Evolutionary conservation across 2,113 vertebrate genomes (phyloP).

Genomic region (Hoplias malabaricus): DNA sequence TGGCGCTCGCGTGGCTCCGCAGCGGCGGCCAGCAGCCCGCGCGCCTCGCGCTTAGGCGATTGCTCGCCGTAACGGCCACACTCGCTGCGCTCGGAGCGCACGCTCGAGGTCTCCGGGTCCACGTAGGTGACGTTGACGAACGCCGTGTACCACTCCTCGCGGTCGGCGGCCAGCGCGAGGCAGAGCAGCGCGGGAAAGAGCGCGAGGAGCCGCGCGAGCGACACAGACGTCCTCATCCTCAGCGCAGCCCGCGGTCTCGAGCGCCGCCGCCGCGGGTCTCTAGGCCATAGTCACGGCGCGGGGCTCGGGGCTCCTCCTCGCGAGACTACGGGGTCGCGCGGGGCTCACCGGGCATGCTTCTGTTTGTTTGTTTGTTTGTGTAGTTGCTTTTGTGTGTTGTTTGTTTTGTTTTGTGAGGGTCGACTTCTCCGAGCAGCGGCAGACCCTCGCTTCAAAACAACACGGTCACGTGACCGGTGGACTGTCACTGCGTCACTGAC

Average conservation of each 20-base stretch:
- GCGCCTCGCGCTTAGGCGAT: constrained; percentile 90
- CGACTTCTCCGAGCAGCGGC: background rate
- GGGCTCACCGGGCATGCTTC: background rate
- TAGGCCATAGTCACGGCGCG: background rate
- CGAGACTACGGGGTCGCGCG: background rate
- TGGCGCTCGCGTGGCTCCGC: constrained; percentile 73
- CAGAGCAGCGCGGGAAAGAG: constrained; percentile 94
- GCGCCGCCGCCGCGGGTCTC: background rate
- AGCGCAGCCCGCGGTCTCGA: background rate
- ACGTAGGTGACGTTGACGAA: constrained; percentile 95
- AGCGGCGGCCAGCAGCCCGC: constrained; percentile 83
- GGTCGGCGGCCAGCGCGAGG: constrained; percentile 95
- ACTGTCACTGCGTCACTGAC: background rate
- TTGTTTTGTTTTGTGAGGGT: background rate
- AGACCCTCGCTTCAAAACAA: background rate
- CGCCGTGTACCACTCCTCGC: constrained; percentile 99
- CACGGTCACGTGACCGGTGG: background rate
- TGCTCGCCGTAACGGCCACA: constrained; percentile 96
- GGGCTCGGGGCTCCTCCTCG: background rate
- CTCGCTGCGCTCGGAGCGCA: constrained; percentile 88
- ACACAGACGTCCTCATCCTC: constrained; percentile 85
- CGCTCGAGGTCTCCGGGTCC: constrained; percentile 79
- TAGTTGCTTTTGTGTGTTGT: background rate
- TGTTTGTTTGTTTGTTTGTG: background rate
- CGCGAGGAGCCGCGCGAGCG: constrained; percentile 95